Evolutionary conservation across 2,113 vertebrate species (phyloP).

Genomic region (Tenebrosternarchus preto): DNA sequence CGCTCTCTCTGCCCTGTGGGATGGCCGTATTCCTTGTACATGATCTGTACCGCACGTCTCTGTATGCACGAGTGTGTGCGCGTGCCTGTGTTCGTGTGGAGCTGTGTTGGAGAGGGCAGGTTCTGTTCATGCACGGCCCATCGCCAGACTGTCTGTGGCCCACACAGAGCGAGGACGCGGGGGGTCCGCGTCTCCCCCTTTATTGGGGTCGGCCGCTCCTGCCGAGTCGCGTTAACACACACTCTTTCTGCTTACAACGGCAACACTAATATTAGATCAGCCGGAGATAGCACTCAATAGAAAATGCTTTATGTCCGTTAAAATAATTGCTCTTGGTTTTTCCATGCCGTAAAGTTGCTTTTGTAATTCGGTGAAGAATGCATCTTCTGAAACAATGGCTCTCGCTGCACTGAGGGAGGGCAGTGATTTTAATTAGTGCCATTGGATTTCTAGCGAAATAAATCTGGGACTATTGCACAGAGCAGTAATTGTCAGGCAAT

Average conservation of each 20-base stretch:
- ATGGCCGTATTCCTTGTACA: too few species aligned
- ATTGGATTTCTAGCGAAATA: constrained; percentile 73
- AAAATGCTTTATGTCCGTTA: constrained; percentile 74
- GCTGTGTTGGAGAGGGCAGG: constrained; percentile 39
- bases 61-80: constrained; percentile 11
- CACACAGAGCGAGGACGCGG: constrained; percentile 72
- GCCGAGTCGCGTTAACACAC: constrained; percentile 56
- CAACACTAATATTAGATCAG: constrained; percentile 74
- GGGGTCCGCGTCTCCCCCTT: constrained; percentile 65
- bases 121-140: constrained; percentile 54
- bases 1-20: too few species aligned
- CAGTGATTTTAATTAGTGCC: constrained; percentile 75
- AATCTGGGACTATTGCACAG: constrained; percentile 75
- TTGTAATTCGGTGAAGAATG: constrained; percentile 69
- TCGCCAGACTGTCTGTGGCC: constrained; percentile 73
- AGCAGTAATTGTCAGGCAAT: constrained; percentile 93
- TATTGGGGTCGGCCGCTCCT: constrained; percentile 61
- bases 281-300: constrained; percentile 65
- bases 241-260: constrained; percentile 63
- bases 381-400: constrained; percentile 71
- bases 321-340: constrained; percentile 74
- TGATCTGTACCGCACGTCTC: constrained; percentile 1
- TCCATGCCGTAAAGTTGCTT: constrained; percentile 73
- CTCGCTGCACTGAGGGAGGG: constrained; percentile 62
- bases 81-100: neutral